Evolutionary conservation across 1,140 invertebrate genomes (phyloP).

Genomic region (Megalopta genalis): DNA sequence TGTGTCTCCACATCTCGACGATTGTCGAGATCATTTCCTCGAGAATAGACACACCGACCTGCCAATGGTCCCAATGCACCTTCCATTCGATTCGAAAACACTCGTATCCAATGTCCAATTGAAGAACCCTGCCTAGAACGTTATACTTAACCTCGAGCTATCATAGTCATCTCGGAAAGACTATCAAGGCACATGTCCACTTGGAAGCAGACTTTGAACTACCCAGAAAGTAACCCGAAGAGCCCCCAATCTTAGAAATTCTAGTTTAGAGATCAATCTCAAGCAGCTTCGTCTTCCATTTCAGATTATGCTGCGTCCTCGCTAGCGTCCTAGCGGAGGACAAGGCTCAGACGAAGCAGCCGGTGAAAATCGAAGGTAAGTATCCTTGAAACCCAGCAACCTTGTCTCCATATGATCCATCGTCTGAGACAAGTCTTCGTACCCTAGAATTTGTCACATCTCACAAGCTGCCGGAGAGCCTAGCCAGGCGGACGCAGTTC

Average conservation of each 20-base stretch:
- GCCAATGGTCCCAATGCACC: no score
- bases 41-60: neutral
- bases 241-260: no score
- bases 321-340: constrained; percentile 56
- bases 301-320: constrained; percentile 62
- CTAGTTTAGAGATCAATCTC: neutral
- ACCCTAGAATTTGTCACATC: constrained; percentile 71
- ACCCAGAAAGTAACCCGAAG: no score
- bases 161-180: no score
- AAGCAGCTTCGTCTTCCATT: constrained; percentile 5
- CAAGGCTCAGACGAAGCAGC: constrained; percentile 4
- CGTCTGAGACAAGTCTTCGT: neutral
- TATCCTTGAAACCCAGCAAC: neutral
- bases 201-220: no score
- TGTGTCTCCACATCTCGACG: neutral
- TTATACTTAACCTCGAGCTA: no score
- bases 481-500: constrained; percentile 51
- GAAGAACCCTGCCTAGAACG: no score
- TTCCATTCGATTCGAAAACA: no score
- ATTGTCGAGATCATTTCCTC: neutral
- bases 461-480: constrained; percentile 70
- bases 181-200: no score
- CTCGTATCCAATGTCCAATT: no score
- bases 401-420: no score
- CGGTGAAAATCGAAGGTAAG: constrained; percentile 17